phyloP scores from a whole-genome alignment of 2,888 invertebrate species.

The Dryobotodes eremita region DNA sequence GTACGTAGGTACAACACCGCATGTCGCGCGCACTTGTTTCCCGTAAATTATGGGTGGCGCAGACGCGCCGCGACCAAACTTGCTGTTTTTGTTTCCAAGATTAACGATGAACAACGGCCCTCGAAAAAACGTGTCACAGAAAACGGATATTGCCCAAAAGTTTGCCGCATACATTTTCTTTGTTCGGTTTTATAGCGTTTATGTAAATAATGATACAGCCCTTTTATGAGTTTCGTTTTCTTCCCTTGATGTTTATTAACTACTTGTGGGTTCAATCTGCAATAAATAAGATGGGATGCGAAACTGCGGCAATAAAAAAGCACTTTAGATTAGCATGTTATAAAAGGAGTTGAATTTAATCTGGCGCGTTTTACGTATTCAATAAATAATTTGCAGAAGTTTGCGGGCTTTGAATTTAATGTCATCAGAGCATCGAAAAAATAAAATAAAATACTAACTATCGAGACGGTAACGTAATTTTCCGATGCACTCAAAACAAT shows the following conservation, averaged over 20 bases:
- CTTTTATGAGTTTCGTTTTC: conserved; percentile 77
- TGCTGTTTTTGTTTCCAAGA: conserved; percentile 90
- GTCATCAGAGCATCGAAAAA: conserved; percentile 1
- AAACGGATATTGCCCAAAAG: conserved; percentile 87
- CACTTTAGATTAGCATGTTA: conserved; percentile 62
- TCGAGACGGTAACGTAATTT: conserved; percentile 24
- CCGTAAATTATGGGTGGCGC: conserved; percentile 84
- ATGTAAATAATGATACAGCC: conserved; percentile 83
- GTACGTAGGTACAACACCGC: conserved; percentile 73
- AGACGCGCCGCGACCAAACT: conserved; percentile 84
- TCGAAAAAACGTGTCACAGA: conserved; percentile 88
- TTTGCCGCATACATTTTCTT: conserved; percentile 87
- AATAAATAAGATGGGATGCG: conserved; percentile 65
- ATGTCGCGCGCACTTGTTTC: conserved; percentile 86
- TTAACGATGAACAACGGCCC: conserved; percentile 89
- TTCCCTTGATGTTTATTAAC: conserved; percentile 69
- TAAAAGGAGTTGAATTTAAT: conserved; percentile 64
- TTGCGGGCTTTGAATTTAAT: conserved; percentile 22
- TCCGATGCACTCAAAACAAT: conserved; percentile 38
- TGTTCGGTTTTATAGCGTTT: conserved; percentile 82
- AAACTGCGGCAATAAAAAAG: conserved; percentile 61
- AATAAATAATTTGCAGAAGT: conserved; percentile 30
- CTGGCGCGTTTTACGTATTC: conserved; percentile 19
- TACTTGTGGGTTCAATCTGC: conserved; percentile 67
- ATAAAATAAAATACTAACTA: conserved; percentile 24